Conservation (phyloP, 2,797 vertebrate genomes). For the Gadopsis bispinosus region DNA sequence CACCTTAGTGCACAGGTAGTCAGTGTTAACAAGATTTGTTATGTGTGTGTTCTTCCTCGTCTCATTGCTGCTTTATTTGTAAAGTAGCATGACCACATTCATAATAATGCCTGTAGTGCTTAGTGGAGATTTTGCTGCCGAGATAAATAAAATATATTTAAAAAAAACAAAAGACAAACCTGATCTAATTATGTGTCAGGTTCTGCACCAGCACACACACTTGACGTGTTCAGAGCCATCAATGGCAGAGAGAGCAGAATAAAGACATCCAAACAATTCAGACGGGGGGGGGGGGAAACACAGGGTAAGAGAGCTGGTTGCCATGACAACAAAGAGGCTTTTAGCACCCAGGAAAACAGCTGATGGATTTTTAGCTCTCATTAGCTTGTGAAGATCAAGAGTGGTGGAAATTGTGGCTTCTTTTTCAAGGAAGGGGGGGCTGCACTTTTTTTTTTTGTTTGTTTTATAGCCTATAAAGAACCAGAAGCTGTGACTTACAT, state of each 20-base stretch:
- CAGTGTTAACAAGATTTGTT: neutral
- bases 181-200: slow-evolving; percentile 25
- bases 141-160: neutral
- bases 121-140: neutral
- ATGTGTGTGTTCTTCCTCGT: neutral
- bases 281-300: neutral
- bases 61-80: neutral
- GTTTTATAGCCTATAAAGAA: neutral
- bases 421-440: slow-evolving; percentile 2
- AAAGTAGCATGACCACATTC: neutral
- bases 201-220: slow-evolving; percentile 13
- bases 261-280: slow-evolving; percentile 50
- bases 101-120: neutral
- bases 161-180: neutral
- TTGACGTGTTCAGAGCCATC: slow-evolving; percentile 26
- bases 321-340: slow-evolving; percentile 70
- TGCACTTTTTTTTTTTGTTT: slow-evolving; percentile 21
- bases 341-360: slow-evolving; percentile 32
- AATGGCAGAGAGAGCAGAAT: slow-evolving; percentile 12
- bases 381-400: slow-evolving; percentile 57
- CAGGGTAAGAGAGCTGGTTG: slow-evolving; percentile 18
- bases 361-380: slow-evolving; percentile 53
- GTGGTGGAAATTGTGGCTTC: slow-evolving; percentile 19
- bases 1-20: neutral
- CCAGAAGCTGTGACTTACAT: neutral